phyloP scores from a whole-genome alignment of 2,797 vertebrate genomes.

The Podargus strigoides region DNA sequence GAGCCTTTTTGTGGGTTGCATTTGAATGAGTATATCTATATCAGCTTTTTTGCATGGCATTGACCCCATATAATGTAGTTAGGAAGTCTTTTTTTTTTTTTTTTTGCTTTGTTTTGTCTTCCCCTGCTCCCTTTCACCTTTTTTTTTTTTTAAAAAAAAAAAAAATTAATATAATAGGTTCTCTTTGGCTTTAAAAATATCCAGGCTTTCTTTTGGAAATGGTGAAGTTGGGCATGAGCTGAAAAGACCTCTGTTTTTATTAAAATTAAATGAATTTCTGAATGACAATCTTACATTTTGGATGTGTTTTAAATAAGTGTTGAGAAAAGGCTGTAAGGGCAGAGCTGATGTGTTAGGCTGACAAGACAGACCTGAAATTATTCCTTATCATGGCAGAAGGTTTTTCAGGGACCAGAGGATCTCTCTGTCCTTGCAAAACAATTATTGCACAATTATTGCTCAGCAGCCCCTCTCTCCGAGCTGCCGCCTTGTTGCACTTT shows the following conservation, averaged over 20 bases:
- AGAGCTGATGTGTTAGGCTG: constrained; percentile 21
- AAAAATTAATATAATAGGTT: neutral
- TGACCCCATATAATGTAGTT: neutral
- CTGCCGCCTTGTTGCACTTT: constrained; percentile 21
- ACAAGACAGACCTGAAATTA: constrained; percentile 29
- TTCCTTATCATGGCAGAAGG: neutral
- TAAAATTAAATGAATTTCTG: constrained; percentile 35
- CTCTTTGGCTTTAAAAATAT: neutral
- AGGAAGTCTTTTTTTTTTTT: accelerated
- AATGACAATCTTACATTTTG: neutral
- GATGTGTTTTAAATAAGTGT: neutral
- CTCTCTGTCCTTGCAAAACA: constrained; percentile 37
- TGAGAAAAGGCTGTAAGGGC: constrained; percentile 3
- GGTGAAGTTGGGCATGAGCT: neutral
- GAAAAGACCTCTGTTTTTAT: constrained; percentile 13
- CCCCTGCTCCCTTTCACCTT: accelerated
- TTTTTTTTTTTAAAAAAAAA: neutral
- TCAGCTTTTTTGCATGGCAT: neutral
- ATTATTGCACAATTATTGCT: constrained; percentile 51
- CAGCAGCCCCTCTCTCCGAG: neutral
- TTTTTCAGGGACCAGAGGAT: constrained; percentile 30
- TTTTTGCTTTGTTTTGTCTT: neutral
- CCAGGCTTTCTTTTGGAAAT: neutral
- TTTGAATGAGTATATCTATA: neutral
- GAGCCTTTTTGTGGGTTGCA: neutral